Percentiles rank a stretch among this genome's conserved stretches.
Evolutionary conservation across 2,888 invertebrate genomes (phyloP).

Genomic region (Cheiracanthium punctorium): DNA sequence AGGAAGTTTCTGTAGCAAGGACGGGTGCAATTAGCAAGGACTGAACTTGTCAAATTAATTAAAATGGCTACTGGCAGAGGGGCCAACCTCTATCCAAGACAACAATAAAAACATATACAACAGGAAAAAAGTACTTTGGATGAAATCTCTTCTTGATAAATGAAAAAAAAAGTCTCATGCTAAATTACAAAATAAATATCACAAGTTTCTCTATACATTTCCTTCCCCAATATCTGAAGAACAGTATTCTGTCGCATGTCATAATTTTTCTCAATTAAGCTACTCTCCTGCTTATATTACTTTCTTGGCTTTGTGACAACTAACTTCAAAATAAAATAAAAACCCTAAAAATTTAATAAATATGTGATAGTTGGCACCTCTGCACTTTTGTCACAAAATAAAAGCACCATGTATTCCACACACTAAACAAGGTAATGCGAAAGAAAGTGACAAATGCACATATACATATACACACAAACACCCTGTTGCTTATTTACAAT

Average conservation of each 20-base stretch:
- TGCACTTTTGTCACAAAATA: constrained; percentile 19
- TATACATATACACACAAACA: constrained; percentile 52
- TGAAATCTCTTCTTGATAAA: not conserved
- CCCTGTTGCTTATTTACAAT: constrained; percentile 62
- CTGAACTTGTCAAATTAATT: not conserved
- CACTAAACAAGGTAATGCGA: constrained; percentile 32
- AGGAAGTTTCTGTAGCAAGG: constrained; percentile 41
- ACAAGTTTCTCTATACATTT: not conserved
- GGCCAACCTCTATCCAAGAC: not conserved
- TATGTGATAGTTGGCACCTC: constrained; percentile 14
- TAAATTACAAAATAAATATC: constrained; percentile 1
- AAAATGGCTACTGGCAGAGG: not conserved
- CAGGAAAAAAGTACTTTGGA: not conserved
- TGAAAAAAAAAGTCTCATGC: not conserved
- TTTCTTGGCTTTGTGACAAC: not conserved
- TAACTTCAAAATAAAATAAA: too few species aligned
- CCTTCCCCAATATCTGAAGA: not conserved
- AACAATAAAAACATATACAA: too few species aligned
- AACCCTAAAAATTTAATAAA: too few species aligned
- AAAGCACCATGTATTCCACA: constrained; percentile 49
- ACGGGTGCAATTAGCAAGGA: constrained; percentile 13
- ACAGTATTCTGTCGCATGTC: not conserved
- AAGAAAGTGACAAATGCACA: constrained; percentile 42
- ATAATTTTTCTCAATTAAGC: not conserved
- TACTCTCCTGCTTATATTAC: not conserved